Base-by-base conservation (phyloP, 1,140 invertebrate genomes). In the Araneus ventricosus region DNA sequence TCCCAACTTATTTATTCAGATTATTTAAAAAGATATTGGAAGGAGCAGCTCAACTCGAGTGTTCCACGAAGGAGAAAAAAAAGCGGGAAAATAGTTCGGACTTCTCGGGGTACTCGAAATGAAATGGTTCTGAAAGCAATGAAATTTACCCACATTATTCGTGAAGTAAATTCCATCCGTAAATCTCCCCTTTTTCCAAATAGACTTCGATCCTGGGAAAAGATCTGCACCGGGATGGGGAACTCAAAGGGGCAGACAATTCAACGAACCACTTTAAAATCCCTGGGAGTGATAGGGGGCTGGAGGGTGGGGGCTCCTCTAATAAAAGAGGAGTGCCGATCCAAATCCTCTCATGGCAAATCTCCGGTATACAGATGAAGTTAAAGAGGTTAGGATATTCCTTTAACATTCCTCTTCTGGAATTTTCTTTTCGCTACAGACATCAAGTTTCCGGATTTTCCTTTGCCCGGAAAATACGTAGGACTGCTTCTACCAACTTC, bases 251-350 rank as follows among this genome's bases (percentile, higher is more conserved):
- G 30, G 34, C 24, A 30, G 41, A 45, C 84, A 59, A 86, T 86
- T 86, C 84, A 57, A 39, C 45, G 84, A 86, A 61, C 84, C 84
- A 61, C 84, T 86, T 61, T 86, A 86, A 86, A 86, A 86, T 61
- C 84, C 84, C 57, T 27, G 17, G 10, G 67, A 75, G 67, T 75
- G 67, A 34, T 22, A 8, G n/a, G 52, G 7, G 84, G 37, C 61
- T 52, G 45, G 61, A 59, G 22, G 37, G 57, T 4, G 67, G 67
- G 24, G 34, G 30, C 14, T 4, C 30, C 30, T 59, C 84, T 61
- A 34, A 86, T 86, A 86, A 86, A 86, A 61, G 30, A 34, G 45
- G 30, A 61, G 45, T 61, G 84, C 84, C 45, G 84, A 37, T 61
- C 57, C 52, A 59, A 86, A 86, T 86, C 57, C 57, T 59, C 84